phyloP scores from a whole-genome alignment of 1,140 invertebrate genomes.

The Xylocopa sonorina region DNA sequence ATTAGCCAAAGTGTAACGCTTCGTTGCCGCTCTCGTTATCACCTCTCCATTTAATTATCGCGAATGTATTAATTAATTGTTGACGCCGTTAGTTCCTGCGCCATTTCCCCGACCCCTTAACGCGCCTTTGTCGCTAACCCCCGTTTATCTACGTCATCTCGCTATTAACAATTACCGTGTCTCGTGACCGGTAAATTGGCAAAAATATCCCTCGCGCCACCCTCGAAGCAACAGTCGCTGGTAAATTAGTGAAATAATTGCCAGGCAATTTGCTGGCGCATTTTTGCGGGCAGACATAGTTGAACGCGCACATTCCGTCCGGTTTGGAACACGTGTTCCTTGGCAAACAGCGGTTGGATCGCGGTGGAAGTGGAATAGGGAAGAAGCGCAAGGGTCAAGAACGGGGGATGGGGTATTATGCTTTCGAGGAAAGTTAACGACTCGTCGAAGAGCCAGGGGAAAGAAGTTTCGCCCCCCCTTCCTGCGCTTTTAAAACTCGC shows the following conservation, averaged over 20 bases:
- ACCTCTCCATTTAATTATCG: constrained; percentile 38
- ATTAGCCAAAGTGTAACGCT: background rate
- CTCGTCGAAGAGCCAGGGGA: background rate
- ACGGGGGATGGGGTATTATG: constrained; percentile 13
- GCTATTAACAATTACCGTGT: no score
- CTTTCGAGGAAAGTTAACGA: constrained; percentile 34
- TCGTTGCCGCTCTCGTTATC: background rate
- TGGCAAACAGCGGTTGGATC: background rate
- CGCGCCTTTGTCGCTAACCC: no score
- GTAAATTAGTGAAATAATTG: background rate
- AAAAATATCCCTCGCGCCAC: background rate
- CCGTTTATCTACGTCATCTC: no score
- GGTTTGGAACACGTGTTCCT: constrained; percentile 11
- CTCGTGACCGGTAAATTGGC: no score
- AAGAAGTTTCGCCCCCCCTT: constrained; percentile 7
- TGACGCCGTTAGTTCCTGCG: constrained; percentile 13
- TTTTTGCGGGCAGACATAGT: background rate
- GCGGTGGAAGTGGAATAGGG: background rate
- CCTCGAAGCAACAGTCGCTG: background rate
- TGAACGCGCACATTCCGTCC: background rate
- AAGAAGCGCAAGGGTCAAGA: background rate
- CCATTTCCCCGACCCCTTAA: background rate
- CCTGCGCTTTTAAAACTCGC: constrained; percentile 40
- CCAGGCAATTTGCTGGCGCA: background rate
- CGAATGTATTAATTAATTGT: constrained; percentile 42